Percentiles rank a stretch among this genome's conserved stretches.
Evolutionary conservation across 2,113 vertebrate genomes (phyloP).

Genomic region (Oenanthe melanoleuca): DNA sequence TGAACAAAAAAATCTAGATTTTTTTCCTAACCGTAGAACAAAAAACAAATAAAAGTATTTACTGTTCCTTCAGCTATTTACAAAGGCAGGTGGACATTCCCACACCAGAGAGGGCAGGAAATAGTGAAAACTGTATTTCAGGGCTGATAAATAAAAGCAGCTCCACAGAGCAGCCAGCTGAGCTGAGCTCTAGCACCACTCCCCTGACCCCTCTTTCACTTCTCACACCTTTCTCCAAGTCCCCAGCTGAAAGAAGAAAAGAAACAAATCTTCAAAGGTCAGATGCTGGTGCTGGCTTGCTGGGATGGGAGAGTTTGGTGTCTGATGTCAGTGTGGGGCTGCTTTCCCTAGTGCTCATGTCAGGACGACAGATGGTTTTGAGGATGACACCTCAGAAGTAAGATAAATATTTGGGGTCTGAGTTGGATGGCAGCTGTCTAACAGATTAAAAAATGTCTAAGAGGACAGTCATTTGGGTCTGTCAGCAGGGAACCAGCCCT

Average conservation of each 20-base stretch:
- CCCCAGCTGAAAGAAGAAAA: background rate
- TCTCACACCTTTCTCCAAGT: background rate
- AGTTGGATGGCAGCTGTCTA: conserved; percentile 23
- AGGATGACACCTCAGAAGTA: conserved; percentile 7
- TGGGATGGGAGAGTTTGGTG: background rate
- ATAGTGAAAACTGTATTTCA: background rate
- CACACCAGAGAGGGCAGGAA: background rate
- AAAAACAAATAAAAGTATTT: background rate
- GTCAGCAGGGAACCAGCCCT: background rate
- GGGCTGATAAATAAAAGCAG: background rate
- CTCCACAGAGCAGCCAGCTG: background rate
- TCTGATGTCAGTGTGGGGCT: background rate
- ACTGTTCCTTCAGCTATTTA: background rate
- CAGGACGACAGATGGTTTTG: background rate
- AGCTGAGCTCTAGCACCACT: background rate
- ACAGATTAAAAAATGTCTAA: conserved; percentile 4
- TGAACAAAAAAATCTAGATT: background rate
- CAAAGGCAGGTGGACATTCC: background rate
- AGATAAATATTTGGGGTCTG: conserved; percentile 17
- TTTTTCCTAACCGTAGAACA: background rate
- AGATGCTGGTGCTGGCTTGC: background rate
- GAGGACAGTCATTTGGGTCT: background rate
- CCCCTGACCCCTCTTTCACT: background rate
- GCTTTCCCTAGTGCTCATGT: background rate
- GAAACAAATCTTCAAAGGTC: conserved; percentile 9